Conservation (phyloP, 2,113 vertebrate species). For the Psittacara wagleri region DNA sequence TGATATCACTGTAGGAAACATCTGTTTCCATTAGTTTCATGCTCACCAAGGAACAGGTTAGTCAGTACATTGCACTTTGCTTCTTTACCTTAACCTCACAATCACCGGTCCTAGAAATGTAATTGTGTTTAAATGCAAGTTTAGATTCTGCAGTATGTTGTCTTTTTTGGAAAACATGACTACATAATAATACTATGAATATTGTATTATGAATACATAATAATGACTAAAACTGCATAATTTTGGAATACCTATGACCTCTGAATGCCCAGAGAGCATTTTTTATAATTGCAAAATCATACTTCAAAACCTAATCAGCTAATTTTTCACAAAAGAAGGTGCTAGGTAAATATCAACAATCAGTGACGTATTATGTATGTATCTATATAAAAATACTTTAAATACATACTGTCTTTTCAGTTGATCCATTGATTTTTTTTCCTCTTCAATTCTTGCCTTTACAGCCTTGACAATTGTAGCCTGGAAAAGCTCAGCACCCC, state of each 20-base stretch:
- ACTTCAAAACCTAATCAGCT: neutral
- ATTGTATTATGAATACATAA: no score
- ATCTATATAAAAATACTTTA: conserved; percentile 19
- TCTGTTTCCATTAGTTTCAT: neutral
- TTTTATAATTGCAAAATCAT: neutral
- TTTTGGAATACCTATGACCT: neutral
- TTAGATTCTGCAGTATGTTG: neutral
- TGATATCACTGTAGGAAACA: neutral
- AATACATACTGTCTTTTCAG: conserved; percentile 95
- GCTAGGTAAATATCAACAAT: neutral
- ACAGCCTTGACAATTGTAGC: conserved; percentile 98
- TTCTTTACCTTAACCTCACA: neutral
- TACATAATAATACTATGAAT: neutral
- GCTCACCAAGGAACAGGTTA: neutral
- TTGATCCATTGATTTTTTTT: conserved; percentile 97
- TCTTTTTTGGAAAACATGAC: neutral
- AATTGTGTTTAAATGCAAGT: neutral
- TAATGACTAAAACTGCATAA: neutral
- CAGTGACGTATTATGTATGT: neutral
- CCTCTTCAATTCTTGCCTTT: conserved; percentile 93
- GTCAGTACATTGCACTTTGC: neutral
- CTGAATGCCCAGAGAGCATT: neutral
- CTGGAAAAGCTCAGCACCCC: conserved; percentile 97
- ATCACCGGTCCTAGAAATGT: neutral
- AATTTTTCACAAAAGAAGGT: neutral